phyloP scores from a whole-genome alignment of 2,888 invertebrate genomes.

The Orgyia antiqua region DNA sequence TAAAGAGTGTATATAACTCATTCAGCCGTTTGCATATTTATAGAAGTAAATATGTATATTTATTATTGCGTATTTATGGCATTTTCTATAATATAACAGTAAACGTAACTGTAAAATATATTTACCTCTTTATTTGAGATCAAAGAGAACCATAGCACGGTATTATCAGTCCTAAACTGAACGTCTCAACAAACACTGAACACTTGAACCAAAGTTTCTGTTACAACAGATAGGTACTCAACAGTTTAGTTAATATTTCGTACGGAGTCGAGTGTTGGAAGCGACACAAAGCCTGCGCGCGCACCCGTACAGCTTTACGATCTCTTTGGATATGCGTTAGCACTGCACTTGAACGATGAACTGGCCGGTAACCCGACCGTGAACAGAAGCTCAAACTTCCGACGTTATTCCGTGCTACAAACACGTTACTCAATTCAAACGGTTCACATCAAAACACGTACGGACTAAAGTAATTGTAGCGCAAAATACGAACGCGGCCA shows the following conservation, averaged over 20 bases:
- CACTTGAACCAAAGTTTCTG: constrained; percentile 36
- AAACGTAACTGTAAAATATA: constrained; percentile 41
- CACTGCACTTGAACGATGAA: constrained; percentile 71
- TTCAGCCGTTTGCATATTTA: no score
- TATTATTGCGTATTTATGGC: no score
- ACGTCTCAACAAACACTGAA: constrained; percentile 45
- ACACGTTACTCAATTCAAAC: constrained; percentile 33
- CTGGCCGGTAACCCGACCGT: constrained; percentile 51
- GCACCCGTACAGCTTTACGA: constrained; percentile 50
- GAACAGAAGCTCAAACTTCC: constrained; percentile 21
- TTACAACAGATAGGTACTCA: constrained; percentile 29
- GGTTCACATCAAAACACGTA: constrained; percentile 39
- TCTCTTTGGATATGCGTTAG: constrained; percentile 59
- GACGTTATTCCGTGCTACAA: no score
- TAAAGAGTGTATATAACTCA: no score
- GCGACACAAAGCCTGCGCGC: constrained; percentile 40
- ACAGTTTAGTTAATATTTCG: constrained; percentile 27
- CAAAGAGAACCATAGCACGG: constrained; percentile 35
- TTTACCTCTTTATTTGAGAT: constrained; percentile 52
- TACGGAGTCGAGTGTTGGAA: constrained; percentile 39
- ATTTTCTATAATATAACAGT: no score
- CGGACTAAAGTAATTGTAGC: constrained; percentile 35
- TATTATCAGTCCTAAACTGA: constrained; percentile 30
- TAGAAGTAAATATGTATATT: no score
- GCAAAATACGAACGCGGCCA: constrained; percentile 46